Conservation (phyloP, 2,888 invertebrate genomes). For the Ormia ochracea region DNA sequence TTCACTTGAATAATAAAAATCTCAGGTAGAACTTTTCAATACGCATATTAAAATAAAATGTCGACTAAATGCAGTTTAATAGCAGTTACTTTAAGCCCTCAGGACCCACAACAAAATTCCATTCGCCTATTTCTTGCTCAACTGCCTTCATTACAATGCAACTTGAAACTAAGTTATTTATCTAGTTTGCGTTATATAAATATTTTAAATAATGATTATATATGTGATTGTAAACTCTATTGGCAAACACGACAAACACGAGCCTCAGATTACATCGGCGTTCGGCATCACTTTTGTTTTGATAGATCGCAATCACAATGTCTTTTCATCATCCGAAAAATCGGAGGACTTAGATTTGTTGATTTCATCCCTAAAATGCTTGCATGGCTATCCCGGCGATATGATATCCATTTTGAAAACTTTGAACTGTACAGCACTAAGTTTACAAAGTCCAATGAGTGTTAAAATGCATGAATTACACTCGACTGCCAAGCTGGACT, state of each 20-base stretch:
- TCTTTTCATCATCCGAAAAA: constrained; percentile 50
- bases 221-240: constrained; percentile 90
- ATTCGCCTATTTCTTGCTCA: no score
- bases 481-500: constrained; percentile 84
- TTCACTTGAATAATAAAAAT: no score
- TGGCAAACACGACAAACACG: constrained; percentile 80
- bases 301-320: constrained; percentile 68
- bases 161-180: constrained; percentile 82
- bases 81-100: no score
- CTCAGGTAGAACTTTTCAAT: no score
- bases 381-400: constrained; percentile 82
- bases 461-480: constrained; percentile 81
- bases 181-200: constrained; percentile 81
- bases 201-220: constrained; percentile 87
- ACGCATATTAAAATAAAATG: no score
- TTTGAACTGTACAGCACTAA: constrained; percentile 84
- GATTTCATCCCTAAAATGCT: constrained; percentile 82
- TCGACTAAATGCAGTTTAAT: no score
- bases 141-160: no score
- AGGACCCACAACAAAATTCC: no score
- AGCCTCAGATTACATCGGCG: constrained; percentile 64
- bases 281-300: constrained; percentile 73
- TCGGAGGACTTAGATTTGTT: constrained; percentile 70
- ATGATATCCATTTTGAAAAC: constrained; percentile 84
- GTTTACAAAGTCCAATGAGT: constrained; percentile 80